Conservation (phyloP, 2,797 vertebrate species). For the Uromys caudimaculatus region DNA sequence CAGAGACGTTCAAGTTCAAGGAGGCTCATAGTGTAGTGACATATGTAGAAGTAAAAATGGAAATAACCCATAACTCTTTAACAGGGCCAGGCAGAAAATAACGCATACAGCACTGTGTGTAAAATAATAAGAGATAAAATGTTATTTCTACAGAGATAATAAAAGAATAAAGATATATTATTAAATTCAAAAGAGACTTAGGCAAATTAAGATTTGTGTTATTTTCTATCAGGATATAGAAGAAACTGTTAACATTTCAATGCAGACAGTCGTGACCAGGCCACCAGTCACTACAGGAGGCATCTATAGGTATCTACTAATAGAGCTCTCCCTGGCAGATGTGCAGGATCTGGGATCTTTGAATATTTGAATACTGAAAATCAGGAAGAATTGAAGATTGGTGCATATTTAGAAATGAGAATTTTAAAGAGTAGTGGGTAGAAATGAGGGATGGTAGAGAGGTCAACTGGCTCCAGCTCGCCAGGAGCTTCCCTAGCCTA, state of each 20-base stretch:
- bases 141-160: background rate
- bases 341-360: background rate
- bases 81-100: background rate
- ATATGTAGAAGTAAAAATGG: background rate
- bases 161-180: background rate
- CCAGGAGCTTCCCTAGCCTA: background rate
- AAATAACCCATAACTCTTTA: background rate
- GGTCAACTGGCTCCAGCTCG: background rate
- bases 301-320: background rate
- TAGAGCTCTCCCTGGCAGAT: background rate
- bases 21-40: background rate
- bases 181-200: slow-evolving; percentile 24
- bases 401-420: background rate
- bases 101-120: background rate
- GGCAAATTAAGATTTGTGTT: background rate
- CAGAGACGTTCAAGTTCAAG: background rate
- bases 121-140: slow-evolving; percentile 27
- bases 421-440: background rate
- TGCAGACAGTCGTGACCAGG: background rate
- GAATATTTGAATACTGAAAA: background rate
- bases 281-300: background rate
- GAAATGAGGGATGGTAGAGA: background rate
- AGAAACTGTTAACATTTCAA: background rate
- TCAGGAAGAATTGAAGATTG: slow-evolving; percentile 26
- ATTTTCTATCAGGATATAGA: background rate